Conservation (phyloP, 2,797 vertebrate species). For the Smutsia gigantea region DNA sequence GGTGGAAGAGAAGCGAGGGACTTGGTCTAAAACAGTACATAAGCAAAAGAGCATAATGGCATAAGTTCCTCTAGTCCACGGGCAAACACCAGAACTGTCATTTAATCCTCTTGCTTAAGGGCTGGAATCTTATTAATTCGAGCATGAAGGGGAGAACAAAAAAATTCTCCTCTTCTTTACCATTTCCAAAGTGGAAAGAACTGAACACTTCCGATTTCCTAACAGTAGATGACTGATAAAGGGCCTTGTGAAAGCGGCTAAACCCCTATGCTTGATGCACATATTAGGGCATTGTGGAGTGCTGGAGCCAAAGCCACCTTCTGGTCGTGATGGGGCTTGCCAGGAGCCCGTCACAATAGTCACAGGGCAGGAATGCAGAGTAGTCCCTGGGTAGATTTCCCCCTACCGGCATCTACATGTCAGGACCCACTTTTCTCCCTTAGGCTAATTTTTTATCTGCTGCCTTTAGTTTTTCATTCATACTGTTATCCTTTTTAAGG, state of each 20-base stretch:
- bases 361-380: constrained; percentile 62
- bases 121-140: constrained; percentile 31
- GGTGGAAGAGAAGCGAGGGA: constrained; percentile 39
- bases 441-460: neutral
- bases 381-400: constrained; percentile 23
- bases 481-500: constrained; percentile 23
- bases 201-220: constrained; percentile 42
- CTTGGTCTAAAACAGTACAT: neutral
- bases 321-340: constrained; percentile 68
- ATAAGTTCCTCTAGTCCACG: neutral
- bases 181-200: constrained; percentile 44
- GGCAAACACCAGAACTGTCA: constrained; percentile 6
- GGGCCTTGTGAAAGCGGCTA: neutral
- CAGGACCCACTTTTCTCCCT: constrained; percentile 27
- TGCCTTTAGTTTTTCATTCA: constrained; percentile 27
- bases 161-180: constrained; percentile 28
- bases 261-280: neutral
- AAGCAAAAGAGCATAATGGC: neutral
- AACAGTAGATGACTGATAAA: constrained; percentile 32
- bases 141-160: constrained; percentile 27
- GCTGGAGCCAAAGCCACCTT: neutral
- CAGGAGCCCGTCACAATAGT: constrained; percentile 8
- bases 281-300: neutral
- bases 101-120: neutral
- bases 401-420: constrained; percentile 34